Percentiles rank a stretch among this genome's conserved stretches.
Evolutionary conservation across 2,888 invertebrate genomes (phyloP).

Genomic region (Euplexia lucipara): DNA sequence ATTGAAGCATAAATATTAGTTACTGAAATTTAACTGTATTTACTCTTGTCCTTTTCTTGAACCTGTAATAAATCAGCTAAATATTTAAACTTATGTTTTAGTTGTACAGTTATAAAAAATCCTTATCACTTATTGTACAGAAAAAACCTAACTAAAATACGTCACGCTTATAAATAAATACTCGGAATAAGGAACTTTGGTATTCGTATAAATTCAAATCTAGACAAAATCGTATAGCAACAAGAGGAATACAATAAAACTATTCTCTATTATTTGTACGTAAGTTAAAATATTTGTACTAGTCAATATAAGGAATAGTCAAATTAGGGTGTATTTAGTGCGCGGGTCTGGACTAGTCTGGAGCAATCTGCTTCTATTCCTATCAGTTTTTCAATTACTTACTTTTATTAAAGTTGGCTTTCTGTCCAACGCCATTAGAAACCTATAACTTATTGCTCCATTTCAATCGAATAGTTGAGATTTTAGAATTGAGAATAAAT

Average conservation of each 20-base stretch:
- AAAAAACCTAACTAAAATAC: no score
- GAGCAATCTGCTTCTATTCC: no score
- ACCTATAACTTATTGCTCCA: not conserved
- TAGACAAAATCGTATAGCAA: slow-evolving; percentile 30
- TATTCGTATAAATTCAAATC: slow-evolving; percentile 5
- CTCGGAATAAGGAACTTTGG: slow-evolving; percentile 1
- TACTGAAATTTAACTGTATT: not conserved
- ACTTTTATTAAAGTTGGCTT: no score
- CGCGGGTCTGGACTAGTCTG: not conserved
- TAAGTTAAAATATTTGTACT: not conserved
- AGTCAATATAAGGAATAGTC: not conserved
- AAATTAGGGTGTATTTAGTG: not conserved
- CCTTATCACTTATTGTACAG: not conserved
- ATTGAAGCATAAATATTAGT: not conserved
- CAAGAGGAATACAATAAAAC: slow-evolving; percentile 14
- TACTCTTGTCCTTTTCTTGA: not conserved
- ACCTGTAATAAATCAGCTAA: not conserved
- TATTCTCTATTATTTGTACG: slow-evolving; percentile 17
- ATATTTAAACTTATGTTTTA: not conserved
- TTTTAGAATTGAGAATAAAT: not conserved
- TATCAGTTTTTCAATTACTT: no score
- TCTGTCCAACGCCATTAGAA: not conserved
- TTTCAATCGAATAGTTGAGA: not conserved
- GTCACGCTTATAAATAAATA: not conserved
- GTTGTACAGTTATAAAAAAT: not conserved